Evolutionary conservation across 2,797 vertebrate species (phyloP), one percentile per base, ranked within the genome.

Genomic region (Ceryle rudis): DNA sequence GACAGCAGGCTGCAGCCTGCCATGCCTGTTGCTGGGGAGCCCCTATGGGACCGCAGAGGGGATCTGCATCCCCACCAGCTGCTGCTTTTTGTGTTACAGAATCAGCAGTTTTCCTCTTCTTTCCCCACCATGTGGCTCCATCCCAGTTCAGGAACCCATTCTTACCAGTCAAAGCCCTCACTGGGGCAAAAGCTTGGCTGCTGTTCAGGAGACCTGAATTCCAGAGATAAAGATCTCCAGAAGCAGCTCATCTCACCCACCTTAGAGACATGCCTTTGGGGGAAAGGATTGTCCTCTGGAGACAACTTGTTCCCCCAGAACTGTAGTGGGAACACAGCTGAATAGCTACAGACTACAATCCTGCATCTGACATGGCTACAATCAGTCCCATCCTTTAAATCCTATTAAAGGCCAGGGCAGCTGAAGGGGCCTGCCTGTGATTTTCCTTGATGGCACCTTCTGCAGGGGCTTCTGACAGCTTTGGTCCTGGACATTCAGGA

Each of bases 401-500:
- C 47, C 79, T 67, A 0, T 42, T 80, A 13, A 67, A 54, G 28
- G 18, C 23, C 26, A 44, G 35, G n/a, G n/a, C 25, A 37, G 29
- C n/a, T 58, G 25, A 80, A 87, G 60, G 29, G 60, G 29, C 11
- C 35, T 42, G 37, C 28, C 14, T 1, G 0, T 61, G 57, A 14
- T 49, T 91, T 71, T 66, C 37, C 9, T 41, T 37, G n/a, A 23
- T 62, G 47, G 52, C 25, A 58, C 12, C n/a, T 61, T 71, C n/a
- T 31, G 42, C 21, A 28, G n/a, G 9, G 65, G 29, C 55, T 86
- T 15, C 88, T 71, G 42, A 18, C 46, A n/a, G 67, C 47, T 33
- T 46, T 2, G 0, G 22, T 66, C 57, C 46, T 61, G 23, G 13
- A 12, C 1, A 0, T 33, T 52, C 10, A 18, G 55, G 44, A 69